Evolutionary conservation across 2,113 vertebrate genomes (phyloP).

Genomic region (Brienomyrus longianalis): DNA sequence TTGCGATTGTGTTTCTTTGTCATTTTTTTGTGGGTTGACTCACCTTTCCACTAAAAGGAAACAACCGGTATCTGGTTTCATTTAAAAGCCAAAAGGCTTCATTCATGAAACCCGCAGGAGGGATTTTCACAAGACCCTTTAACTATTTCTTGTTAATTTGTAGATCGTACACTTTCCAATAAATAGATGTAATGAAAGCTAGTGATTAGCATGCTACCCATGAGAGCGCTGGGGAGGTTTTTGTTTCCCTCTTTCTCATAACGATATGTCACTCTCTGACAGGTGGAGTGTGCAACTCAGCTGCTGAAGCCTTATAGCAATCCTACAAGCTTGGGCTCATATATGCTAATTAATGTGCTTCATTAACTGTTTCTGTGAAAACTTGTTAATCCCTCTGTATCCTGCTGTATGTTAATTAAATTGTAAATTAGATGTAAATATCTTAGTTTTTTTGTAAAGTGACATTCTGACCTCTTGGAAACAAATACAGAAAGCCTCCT

Average conservation of each 20-base stretch:
- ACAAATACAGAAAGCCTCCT: background rate
- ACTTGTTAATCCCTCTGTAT: background rate
- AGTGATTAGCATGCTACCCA: background rate
- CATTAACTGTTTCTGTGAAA: background rate
- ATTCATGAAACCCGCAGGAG: conserved; percentile 10
- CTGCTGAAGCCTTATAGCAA: background rate
- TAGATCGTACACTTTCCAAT: conserved; percentile 4
- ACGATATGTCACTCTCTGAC: background rate
- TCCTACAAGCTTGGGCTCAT: background rate
- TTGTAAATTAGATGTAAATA: background rate
- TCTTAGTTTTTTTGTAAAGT: background rate
- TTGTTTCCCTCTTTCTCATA: background rate
- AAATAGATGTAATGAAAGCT: conserved; percentile 14
- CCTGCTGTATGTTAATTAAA: conserved; percentile 8
- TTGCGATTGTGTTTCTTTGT: background rate
- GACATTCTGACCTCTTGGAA: background rate
- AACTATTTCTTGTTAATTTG: conserved; percentile 19
- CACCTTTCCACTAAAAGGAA: conserved; percentile 14
- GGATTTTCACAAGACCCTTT: conserved; percentile 13
- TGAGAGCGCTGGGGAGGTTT: background rate
- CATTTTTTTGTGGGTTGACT: background rate
- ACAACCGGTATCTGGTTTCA: conserved; percentile 8
- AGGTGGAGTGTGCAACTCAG: background rate
- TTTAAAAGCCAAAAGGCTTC: background rate
- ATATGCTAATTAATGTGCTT: background rate